Evolutionary conservation across 2,888 invertebrate genomes (phyloP).

Genomic region (Standfussiana lucernea): DNA sequence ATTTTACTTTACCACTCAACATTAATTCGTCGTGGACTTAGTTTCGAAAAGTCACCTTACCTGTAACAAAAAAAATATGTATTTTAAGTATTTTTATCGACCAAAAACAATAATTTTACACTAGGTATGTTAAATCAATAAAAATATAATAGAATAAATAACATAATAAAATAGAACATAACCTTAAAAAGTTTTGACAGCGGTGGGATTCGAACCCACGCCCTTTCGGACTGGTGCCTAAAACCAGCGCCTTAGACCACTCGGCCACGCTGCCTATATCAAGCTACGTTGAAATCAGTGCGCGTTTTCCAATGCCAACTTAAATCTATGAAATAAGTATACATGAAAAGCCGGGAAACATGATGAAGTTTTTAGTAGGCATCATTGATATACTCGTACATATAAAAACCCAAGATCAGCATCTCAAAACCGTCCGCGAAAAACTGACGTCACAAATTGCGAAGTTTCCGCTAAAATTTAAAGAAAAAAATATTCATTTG

Average conservation of each 20-base stretch:
- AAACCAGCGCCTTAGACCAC: constrained; percentile 94
- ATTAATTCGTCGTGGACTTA: constrained; percentile 20
- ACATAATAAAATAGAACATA: neutral
- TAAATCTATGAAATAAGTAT: neutral
- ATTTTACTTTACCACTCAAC: constrained; percentile 52
- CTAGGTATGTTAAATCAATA: neutral
- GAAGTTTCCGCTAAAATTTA: no score
- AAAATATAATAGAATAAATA: neutral
- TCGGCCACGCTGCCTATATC: constrained; percentile 92
- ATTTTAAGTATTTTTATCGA: neutral
- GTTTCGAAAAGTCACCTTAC: constrained; percentile 46
- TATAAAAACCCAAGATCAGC: neutral
- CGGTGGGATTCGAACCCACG: constrained; percentile 94
- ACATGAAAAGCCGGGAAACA: neutral
- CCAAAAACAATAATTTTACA: neutral
- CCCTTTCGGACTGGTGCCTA: constrained; percentile 93
- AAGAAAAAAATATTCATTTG: no score
- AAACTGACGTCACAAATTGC: no score
- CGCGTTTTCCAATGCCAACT: neutral
- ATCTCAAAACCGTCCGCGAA: neutral
- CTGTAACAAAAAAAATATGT: constrained; percentile 59
- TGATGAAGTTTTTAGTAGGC: neutral
- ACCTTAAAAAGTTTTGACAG: constrained; percentile 85
- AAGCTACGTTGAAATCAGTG: fast-evolving
- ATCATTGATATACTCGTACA: neutral